Evolutionary conservation across 2,113 vertebrate genomes (phyloP), one percentile per base, ranked within the genome.

Genomic region (Psettodes erumei): DNA sequence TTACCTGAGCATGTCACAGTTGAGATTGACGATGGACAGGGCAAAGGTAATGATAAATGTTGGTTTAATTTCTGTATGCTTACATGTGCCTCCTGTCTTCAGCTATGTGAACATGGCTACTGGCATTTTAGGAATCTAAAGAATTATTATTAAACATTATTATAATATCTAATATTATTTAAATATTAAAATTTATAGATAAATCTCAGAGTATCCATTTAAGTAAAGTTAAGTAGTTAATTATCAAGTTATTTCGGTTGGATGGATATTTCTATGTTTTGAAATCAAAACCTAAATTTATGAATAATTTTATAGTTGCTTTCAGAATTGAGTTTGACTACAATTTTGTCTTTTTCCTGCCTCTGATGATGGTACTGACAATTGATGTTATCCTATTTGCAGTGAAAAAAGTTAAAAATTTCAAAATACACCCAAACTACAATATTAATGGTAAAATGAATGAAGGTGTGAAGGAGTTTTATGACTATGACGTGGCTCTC

Each of bases 401-500:
- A 93, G 91, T 0, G 0, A 85, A 75, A 70, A 50, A 0, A 4
- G 87, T 77, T 4, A 48, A 88, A 55, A 13, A 0, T 0, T 60
- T 86, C 18, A 45, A 0, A 1, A 0, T 61, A 71, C 94, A 95
- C 47, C 69, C 81, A 19, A 0, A 68, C 0, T 95, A 83, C 32
- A 71, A 93, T 21, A 0, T 84, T n/a, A 27, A 0, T 0, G 42
- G 32, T 0, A 91, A 87, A 81, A 0, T 0, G 5, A 0, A 67
- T 0, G 0, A 65, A 1, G 85, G 72, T 0, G 88, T 95, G 32
- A 0, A 3, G 0, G 93, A 94, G 81, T 94, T 90, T 69, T 95
- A 93, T 63, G 93, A 94, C 77, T 94, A 87, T n/a, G 93, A 94
- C 23, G 81, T 94, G 12, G 94, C 94, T 74, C 91, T 95, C 6